phyloP scores from a whole-genome alignment of 2,797 vertebrate species.

The Phrynocephalus forsythii region DNA sequence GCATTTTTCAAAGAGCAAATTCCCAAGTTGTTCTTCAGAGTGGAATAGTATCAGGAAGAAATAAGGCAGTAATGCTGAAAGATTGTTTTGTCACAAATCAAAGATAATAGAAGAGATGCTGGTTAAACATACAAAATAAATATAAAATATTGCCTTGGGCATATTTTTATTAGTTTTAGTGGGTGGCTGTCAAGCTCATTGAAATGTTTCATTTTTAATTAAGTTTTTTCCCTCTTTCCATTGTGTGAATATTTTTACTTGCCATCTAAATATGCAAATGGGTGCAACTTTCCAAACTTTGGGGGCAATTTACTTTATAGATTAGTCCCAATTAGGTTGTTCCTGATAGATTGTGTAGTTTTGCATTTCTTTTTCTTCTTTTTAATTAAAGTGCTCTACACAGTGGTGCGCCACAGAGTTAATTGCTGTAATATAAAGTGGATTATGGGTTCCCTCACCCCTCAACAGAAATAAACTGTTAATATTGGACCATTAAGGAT shows the following conservation, averaged over 20 bases:
- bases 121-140: constrained; percentile 14
- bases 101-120: constrained; percentile 30
- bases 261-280: constrained; percentile 29
- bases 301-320: constrained; percentile 43
- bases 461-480: constrained; percentile 1
- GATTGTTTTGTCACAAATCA: constrained; percentile 33
- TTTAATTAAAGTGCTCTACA: constrained; percentile 8
- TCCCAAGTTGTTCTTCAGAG: neutral
- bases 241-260: constrained; percentile 18
- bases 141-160: constrained; percentile 3
- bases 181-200: constrained; percentile 42
- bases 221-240: constrained; percentile 14
- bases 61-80: constrained; percentile 17
- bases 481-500: neutral
- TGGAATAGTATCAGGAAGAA: neutral
- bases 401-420: neutral
- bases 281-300: neutral
- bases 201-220: constrained; percentile 57
- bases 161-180: constrained; percentile 46
- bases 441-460: neutral
- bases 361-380: neutral
- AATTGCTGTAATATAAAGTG: constrained; percentile 14
- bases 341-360: constrained; percentile 13
- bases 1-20: neutral
- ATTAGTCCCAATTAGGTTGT: constrained; percentile 29